Evolutionary conservation across 2,888 invertebrate species (phyloP).

Genomic region (Pycnomerus fuliginosus): DNA sequence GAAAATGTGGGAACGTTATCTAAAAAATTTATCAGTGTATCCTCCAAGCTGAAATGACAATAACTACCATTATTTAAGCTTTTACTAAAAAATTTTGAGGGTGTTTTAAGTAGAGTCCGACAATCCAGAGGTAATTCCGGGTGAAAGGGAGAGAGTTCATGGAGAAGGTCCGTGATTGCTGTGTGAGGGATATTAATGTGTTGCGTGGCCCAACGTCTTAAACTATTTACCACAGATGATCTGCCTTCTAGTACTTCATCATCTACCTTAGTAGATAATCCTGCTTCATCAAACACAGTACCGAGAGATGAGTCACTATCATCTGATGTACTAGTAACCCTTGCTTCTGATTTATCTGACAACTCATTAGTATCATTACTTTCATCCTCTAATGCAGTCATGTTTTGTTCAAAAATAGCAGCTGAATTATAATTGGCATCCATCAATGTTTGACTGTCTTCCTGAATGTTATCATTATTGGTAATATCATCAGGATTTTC

Average conservation of each 20-base stretch:
- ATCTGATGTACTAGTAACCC: not conserved
- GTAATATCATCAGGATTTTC: no score
- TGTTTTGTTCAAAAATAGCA: no score
- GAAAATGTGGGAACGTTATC: not conserved
- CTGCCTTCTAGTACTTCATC: not conserved
- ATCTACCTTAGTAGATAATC: not conserved
- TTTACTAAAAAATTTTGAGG: not conserved
- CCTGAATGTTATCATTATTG: no score
- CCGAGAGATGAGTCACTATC: not conserved
- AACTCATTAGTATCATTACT: not conserved
- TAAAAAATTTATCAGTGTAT: constrained; percentile 1
- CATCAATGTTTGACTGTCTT: no score
- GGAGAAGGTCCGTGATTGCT: not conserved
- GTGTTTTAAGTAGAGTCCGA: not conserved
- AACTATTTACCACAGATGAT: not conserved
- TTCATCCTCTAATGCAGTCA: not conserved
- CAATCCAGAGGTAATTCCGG: not conserved
- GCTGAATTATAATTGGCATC: no score
- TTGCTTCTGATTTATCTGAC: not conserved
- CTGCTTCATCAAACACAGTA: not conserved
- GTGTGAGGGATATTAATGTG: not conserved
- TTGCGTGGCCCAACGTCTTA: not conserved
- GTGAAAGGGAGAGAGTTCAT: not conserved
- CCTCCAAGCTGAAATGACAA: constrained; percentile 5
- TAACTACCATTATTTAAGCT: constrained; percentile 6